Percentiles rank a stretch among this genome's conserved stretches.
Evolutionary conservation across 2,888 invertebrate species (phyloP).

Genomic region (Chrysolina oricalcia): DNA sequence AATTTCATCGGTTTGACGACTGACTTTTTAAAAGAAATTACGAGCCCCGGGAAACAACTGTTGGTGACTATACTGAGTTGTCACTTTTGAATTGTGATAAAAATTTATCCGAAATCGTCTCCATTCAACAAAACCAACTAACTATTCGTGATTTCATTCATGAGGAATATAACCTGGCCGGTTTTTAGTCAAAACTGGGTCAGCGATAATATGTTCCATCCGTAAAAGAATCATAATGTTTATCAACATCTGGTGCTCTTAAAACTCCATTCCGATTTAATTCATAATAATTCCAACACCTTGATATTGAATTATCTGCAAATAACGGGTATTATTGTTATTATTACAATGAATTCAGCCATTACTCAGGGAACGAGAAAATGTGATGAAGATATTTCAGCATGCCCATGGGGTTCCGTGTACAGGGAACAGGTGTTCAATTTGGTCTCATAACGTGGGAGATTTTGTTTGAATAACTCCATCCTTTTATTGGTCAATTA

Average conservation of each 20-base stretch:
- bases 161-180: background rate
- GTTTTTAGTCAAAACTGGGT: background rate
- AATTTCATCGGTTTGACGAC: no score
- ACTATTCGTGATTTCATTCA: background rate
- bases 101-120: no score
- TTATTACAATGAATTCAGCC: slow-evolving; percentile 39
- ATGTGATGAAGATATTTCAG: slow-evolving; percentile 37
- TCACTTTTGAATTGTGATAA: no score
- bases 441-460: slow-evolving; percentile 36
- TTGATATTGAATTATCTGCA: slow-evolving; percentile 6
- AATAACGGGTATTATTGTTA: slow-evolving; percentile 27
- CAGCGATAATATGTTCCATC: background rate
- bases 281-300: slow-evolving; percentile 4
- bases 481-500: slow-evolving; percentile 38
- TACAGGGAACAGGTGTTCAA: slow-evolving; percentile 38
- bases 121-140: no score
- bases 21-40: no score
- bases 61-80: no score
- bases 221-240: background rate
- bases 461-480: slow-evolving; percentile 37
- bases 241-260: slow-evolving; percentile 3
- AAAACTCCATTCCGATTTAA: background rate
- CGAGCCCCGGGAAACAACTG: no score
- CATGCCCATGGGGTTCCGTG: slow-evolving; percentile 37
- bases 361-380: slow-evolving; percentile 39